Evolutionary conservation across 1,140 invertebrate species (phyloP), one percentile per base, ranked within the genome.

Genomic region (Drosophila repleta): DNA sequence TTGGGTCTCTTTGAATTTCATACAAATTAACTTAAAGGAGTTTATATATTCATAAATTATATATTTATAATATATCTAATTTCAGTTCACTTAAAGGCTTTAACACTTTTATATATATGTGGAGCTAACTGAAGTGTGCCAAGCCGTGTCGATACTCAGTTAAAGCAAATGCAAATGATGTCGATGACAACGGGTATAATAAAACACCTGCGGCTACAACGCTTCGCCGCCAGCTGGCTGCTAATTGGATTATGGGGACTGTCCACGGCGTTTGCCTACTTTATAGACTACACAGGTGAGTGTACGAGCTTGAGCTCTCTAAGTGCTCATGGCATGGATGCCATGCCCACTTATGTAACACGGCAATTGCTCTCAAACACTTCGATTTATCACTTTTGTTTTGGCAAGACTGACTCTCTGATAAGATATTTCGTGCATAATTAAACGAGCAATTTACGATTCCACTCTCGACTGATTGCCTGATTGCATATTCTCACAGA

Each of bases 201-300:
- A 55, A 48, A 74, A 56, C 67, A 64, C 60, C 52, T 60, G 24
- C 43, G 57, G 20, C 32, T 52, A 24, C 51, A 32, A 26, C 13
- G 41, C 48, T 69, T 55, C 24, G 57, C 48, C 32, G 29, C 46
- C 57, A 61, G 66, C 48, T 71, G 78, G 49, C 56, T 76, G n/a
- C 74, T 81, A 43, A 64, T 64, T 51, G 49, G 55, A 21, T 46
- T 70, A 43, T 76, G 56, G 17, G 66, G 65, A 13, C 26, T 52
- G 3, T 6, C 48, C 1, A 10, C n/a, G 49, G 15, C 46, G 6
- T 13, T 61, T 17, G 64, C 51, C 0, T 72, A 73, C 45, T 88
- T 88, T 63, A 70, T 89, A 2, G 83, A 88, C 52, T 76, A 79
- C 24, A 79, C 83, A 68, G 83, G 83, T 87, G 55, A 79, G 83